A percentile compares a stretch with the other conserved stretches of the same genome.
Conservation (phyloP, 2,113 vertebrate species). For the Amphiprion ocellaris region DNA sequence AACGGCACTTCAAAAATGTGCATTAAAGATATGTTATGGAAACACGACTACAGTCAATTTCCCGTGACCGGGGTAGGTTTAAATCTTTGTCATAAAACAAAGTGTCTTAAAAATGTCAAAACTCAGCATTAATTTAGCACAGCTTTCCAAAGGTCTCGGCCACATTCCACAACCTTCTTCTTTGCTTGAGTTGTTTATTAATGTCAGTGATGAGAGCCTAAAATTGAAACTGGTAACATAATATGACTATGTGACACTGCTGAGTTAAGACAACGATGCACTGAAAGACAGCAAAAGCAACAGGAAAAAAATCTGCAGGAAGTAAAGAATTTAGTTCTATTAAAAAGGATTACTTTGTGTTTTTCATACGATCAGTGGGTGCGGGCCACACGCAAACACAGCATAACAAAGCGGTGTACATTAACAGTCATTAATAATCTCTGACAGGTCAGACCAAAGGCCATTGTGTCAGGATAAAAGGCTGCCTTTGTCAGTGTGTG, state of each 20-base stretch:
- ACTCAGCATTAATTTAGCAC: neutral
- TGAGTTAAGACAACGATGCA: neutral
- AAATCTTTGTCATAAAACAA: neutral
- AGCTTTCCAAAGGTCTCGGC: neutral
- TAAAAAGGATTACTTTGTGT: slow-evolving; percentile 22
- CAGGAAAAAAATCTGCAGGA: neutral
- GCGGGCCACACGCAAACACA: slow-evolving; percentile 49
- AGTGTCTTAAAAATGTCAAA: neutral
- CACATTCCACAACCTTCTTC: neutral
- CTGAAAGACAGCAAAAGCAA: neutral
- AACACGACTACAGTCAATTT: neutral
- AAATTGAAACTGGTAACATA: too few species aligned
- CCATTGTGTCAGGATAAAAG: slow-evolving; percentile 68
- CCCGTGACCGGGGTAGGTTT: neutral
- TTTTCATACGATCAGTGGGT: slow-evolving; percentile 46
- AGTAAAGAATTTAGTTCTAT: neutral
- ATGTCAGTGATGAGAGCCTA: too few species aligned
- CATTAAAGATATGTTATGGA: too few species aligned
- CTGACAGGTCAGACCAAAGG: slow-evolving; percentile 73
- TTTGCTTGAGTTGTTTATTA: too few species aligned
- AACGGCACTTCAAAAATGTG: too few species aligned
- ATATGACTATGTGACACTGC: neutral
- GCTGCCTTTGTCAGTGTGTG: slow-evolving; percentile 56
- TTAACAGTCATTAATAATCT: slow-evolving; percentile 80
- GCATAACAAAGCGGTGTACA: slow-evolving; percentile 68